Percentiles rank a stretch among this genome's conserved stretches.
Conservation (phyloP, 2,888 invertebrate species). For the Baccha elongata region DNA sequence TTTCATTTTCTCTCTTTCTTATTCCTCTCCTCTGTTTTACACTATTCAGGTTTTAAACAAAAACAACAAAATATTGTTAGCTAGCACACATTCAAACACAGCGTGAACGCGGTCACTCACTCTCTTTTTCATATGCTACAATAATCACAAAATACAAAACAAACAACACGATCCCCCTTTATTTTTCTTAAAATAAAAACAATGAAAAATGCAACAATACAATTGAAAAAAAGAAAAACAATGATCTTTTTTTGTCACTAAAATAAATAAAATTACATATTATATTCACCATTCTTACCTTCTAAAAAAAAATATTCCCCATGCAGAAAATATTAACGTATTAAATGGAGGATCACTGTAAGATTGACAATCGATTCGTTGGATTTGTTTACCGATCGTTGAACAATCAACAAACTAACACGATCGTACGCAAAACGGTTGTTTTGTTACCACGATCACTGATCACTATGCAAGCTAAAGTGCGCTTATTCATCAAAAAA, state of each 20-base stretch:
- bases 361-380: conserved; percentile 32
- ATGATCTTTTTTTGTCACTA: conserved; percentile 10
- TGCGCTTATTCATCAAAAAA: conserved; percentile 2
- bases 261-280: conserved; percentile 23
- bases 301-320: conserved; percentile 11
- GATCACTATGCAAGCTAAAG: conserved; percentile 14
- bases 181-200: conserved; percentile 17
- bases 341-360: neutral
- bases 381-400: conserved; percentile 13
- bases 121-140: conserved; percentile 27
- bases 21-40: neutral
- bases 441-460: conserved; percentile 5
- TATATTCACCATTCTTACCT: conserved; percentile 44
- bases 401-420: neutral
- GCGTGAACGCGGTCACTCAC: conserved; percentile 49
- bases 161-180: conserved; percentile 22
- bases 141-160: conserved; percentile 42
- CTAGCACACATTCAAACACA: conserved; percentile 29
- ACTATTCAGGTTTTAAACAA: conserved; percentile 7
- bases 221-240: conserved; percentile 22
- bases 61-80: neutral
- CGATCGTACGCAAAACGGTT: conserved; percentile 18
- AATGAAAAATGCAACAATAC: conserved; percentile 39
- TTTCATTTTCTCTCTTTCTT: neutral
- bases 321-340: neutral